Base-by-base conservation (phyloP, 2,888 invertebrate genomes). In the Resseliella maxima region DNA sequence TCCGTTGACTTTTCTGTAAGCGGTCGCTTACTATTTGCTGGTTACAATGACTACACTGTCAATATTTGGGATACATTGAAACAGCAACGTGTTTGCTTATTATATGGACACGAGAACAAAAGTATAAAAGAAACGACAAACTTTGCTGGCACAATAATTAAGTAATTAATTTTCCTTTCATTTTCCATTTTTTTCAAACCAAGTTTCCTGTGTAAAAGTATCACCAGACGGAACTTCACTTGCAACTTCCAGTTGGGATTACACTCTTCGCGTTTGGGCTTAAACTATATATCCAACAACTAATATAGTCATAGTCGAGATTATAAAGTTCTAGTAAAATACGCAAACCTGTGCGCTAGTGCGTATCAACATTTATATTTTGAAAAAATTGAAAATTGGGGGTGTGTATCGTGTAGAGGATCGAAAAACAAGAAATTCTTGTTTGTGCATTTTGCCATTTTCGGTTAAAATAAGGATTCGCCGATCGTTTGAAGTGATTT, bases 151-250 rank as follows among this genome's bases (percentile, higher is more conserved):
- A n/a, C n/a, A n/a, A n/a, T n/a, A n/a, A n/a, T n/a, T n/a, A n/a
- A n/a, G n/a, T n/a, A n/a, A n/a, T n/a, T n/a, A n/a, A n/a, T n/a
- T 50, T 50, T 50, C 50, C 50, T 18, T 18, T 50, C 18, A 15
- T 18, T 50, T 50, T 15, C 64, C 8, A 64, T 21, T 64, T n/a
- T n/a, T n/a, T n/a, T n/a, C n/a, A n/a, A n/a, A n/a, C n/a, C n/a
- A n/a, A 41, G 41, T 64, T 15, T 96, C 96, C 86, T 96, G 96
- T 92, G 93, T 98, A 88, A 96, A 96, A 91, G 96, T 98, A 64
- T 97, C 99, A 87, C 99, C 99, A 85, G 99, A 99, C 92, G 99
- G 99, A 87, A 98, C 99, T 50, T 98, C 99, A 87, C 93, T 99
- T 24, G 97, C 97, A 88, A 99, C 99, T 72, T 98, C 98, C 87